Conservation (phyloP, 1,140 invertebrate species). For the Neodiprion virginianus region DNA sequence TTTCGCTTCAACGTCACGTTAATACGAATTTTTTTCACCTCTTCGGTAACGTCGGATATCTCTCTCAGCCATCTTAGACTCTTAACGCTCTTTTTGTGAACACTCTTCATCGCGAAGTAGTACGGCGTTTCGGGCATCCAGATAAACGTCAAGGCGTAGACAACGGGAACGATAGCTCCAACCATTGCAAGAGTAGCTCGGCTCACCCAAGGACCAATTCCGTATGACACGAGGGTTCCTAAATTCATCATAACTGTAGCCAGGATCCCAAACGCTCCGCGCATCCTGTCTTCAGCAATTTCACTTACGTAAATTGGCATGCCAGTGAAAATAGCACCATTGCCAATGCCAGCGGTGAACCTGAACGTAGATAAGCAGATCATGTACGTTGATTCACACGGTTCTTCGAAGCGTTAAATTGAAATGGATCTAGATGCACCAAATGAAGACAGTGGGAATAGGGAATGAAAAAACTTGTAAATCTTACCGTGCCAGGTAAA, state of each 20-base stretch:
- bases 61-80: not conserved
- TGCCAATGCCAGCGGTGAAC: constrained; percentile 65
- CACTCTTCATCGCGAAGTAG: constrained; percentile 24
- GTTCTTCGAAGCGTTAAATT: no score
- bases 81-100: no score
- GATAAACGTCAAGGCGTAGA: constrained; percentile 54
- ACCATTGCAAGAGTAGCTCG: constrained; percentile 31
- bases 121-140: constrained; percentile 64
- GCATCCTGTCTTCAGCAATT: constrained; percentile 67
- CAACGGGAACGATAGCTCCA: constrained; percentile 31
- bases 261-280: constrained; percentile 68
- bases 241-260: constrained; percentile 45
- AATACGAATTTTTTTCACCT: not conserved
- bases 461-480: no score
- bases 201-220: constrained; percentile 48
- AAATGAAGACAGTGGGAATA: no score
- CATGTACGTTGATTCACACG: no score
- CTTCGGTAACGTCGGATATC: not conserved
- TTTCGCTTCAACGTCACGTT: not conserved
- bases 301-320: constrained; percentile 70
- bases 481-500: not conserved
- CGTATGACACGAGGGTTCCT: constrained; percentile 61
- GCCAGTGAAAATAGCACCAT: constrained; percentile 68
- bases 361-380: constrained; percentile 21
- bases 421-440: no score